Conservation (phyloP, 2,797 vertebrate species). For the Glossophaga mutica region DNA sequence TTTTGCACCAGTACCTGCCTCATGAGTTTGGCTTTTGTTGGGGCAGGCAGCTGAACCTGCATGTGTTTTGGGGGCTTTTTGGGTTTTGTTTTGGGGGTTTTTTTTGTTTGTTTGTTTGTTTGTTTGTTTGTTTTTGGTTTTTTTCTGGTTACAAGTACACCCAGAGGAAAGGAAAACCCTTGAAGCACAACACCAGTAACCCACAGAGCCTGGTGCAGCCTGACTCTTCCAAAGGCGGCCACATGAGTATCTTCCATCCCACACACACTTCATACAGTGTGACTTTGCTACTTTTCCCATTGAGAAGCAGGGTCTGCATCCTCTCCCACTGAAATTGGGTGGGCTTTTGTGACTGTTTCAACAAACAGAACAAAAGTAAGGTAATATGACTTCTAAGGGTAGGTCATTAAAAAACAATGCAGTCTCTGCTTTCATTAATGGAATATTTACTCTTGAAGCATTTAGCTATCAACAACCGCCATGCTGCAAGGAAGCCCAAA, state of each 20-base stretch:
- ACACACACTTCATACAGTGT: not conserved
- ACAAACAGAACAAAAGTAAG: not conserved
- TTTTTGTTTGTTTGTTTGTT: no score
- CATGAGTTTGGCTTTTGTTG: not conserved
- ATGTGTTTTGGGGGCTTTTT: not conserved
- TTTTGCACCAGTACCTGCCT: not conserved
- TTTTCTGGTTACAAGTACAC: not conserved
- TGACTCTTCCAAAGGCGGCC: not conserved
- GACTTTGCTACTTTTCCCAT: not conserved
- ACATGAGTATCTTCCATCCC: not conserved
- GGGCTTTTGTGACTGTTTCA: not conserved
- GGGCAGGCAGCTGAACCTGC: not conserved
- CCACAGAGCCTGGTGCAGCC: not conserved
- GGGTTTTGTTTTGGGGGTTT: not conserved
- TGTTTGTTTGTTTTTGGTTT: not conserved
- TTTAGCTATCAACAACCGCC: not conserved
- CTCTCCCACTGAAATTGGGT: not conserved
- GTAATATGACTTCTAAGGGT: not conserved
- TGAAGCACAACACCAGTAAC: not conserved
- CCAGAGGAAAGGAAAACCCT: not conserved
- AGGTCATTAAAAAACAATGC: not conserved
- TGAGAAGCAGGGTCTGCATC: not conserved
- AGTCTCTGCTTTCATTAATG: not conserved
- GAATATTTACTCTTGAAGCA: not conserved
- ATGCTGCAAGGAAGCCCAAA: conserved; percentile 9